These are phyloP conservation scores for Morone saxatilis DNA, from an alignment of 2,113 vertebrate genomes.

Conservation along the genomic window DNA sequence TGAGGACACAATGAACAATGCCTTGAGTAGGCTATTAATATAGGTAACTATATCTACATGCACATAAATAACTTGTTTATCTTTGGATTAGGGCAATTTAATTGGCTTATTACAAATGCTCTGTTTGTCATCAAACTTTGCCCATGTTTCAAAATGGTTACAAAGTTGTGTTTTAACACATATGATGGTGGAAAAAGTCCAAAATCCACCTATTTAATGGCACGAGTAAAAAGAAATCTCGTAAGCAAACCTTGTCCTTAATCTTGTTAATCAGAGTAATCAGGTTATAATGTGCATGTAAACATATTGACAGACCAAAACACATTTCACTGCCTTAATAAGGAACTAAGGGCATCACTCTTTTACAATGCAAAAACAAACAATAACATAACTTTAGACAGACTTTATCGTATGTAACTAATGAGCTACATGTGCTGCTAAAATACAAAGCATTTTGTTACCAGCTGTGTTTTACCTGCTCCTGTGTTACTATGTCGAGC, in stretches of 20 bases:
- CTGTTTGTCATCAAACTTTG: too few relatives aligned
- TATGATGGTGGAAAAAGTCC: too few relatives aligned
- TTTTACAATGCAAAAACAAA: slow-evolving; percentile 35
- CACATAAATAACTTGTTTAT: slow-evolving; percentile 13
- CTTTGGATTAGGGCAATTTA: background rate
- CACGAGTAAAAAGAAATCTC: too few relatives aligned
- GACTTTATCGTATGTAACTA: background rate
- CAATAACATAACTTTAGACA: background rate
- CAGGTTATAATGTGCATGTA: slow-evolving; percentile 34
- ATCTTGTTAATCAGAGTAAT: background rate
- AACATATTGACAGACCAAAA: slow-evolving; percentile 10
- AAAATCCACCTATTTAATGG: too few relatives aligned
- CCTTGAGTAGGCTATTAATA: slow-evolving; percentile 52
- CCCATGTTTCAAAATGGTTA: too few relatives aligned
- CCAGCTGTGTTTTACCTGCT: slow-evolving; percentile 35
- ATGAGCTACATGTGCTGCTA: slow-evolving; percentile 39
- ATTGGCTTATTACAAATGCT: background rate
- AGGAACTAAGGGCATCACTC: slow-evolving; percentile 57
- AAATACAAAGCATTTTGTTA: slow-evolving; percentile 23
- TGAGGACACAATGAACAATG: slow-evolving; percentile 35
- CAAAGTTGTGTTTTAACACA: too few relatives aligned
- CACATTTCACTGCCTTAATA: slow-evolving; percentile 72
- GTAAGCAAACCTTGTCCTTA: background rate
- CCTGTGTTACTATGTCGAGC: background rate
- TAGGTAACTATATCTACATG: slow-evolving; percentile 31